Evolutionary conservation across 2,797 vertebrate species (phyloP), one percentile per base, ranked within the genome.

Genomic region (Pogoniulus pusillus): DNA sequence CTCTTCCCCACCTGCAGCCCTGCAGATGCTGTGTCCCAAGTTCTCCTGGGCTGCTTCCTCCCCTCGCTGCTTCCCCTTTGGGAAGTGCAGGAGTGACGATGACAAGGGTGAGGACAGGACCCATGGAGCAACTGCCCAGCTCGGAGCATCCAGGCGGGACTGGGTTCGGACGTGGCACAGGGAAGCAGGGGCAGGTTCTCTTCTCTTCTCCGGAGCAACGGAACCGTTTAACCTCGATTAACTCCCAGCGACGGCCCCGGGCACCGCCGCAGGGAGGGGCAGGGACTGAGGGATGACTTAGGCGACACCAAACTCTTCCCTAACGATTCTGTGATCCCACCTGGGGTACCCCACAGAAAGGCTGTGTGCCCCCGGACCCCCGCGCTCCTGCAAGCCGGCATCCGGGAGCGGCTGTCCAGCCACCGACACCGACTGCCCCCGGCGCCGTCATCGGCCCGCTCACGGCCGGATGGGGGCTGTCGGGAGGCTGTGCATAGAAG

Each of bases 211-310:
- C 0, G 8, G 4, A 29, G 30, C 30, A 77, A 59, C 6, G 4
- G 32, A 13, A 3, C 17, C 11, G 12, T 6, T 7, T 20, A 24
- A 39, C 7, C 35, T 4, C 37, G 1, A 0, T 1, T 4, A 73
- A 7, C 8, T 2, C 7, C 2, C 0, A 16, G 3, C 0, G 14
- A 30, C 23, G 27, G 15, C 26, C 43, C 6, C 1, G 4, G 43
- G 22, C n/a, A 43, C 49, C 49, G 2, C 32, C 2, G 37, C 30
- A 5, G 34, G 47, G 34, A 16, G 3, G 5, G 19, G 23, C 3
- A 10, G 53, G 27, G 5, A 3, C 17, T 15, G 0, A 4, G 59
- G 60, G 10, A 1, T 0, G 30, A 1, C 6, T 19, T 0, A 1
- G 29, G 49, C 27, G 30, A 4, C 2, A 8, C 32, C 45, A 3